Evolutionary conservation across 2,888 invertebrate species (phyloP), one percentile per base, ranked within the genome.

Genomic region (Autographa pulchrina): DNA sequence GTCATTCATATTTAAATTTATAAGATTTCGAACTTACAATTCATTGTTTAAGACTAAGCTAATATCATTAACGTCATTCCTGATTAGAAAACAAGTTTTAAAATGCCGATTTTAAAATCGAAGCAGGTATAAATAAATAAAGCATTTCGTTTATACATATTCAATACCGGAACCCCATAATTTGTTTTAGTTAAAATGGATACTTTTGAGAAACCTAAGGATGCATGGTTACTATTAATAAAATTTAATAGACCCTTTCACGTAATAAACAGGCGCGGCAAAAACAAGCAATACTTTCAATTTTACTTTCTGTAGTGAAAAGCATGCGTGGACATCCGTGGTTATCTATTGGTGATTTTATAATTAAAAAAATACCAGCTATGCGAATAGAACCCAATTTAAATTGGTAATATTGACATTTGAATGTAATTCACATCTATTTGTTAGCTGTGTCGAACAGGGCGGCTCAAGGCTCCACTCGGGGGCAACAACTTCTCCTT

Each of bases 401-500:
- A 54, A 56, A 25, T 56, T 20, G 54, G 54, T 54, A 56, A 62
- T 59, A 69, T 72, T 77, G 62, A 65, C 73, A 80, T 77, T 80
- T 77, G 74, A 77, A 80, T 66, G 69, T 77, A 76, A 72, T 74
- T 72, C 72, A 76, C 74, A 68, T 81, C 80, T 83, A 80, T 86
- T 84, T 84, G 82, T 82, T 81, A 86, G 84, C 82, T 78, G 83
- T 73, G 81, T 75, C 80, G 84, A 84, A 81, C 81, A 86, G 88
- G 87, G 88, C 87, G 85, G 82, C 88, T 90, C 90, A 91, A 91
- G 92, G 91, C 89, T 90, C 81, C 78, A 79, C 82, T 81, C 85
- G 90, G 90, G 92, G 92, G 92, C 92, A 92, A 92, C 92, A 92
- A 92, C 92, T 88, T 89, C 90, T 90, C 89, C 90, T 88, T 91